Evolutionary conservation across 35 echinoderm and acorn worm genomes (phyloP), one percentile per base, ranked within the genome.

Genomic region (Ptychodera flava): DNA sequence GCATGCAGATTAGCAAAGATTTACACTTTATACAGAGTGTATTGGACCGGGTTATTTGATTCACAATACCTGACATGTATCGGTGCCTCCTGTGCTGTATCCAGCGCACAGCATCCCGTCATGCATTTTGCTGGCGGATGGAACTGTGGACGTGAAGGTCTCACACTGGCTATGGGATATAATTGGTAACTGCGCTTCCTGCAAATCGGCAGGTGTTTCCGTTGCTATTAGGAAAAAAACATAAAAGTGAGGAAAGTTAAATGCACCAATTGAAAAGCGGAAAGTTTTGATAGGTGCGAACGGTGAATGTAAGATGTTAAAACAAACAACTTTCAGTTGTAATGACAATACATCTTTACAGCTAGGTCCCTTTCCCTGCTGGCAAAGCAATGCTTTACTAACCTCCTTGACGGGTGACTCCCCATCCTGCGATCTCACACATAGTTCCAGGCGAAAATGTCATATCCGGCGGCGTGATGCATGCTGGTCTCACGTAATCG

Each of bases 381-480:
- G n/a, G n/a, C n/a, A n/a, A n/a, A n/a, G n/a, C n/a, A n/a, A n/a
- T n/a, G n/a, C n/a, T n/a, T n/a, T n/a, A n/a, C n/a, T n/a, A n/a
- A 64, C 22, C 22, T 64, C 45, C 45, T 64, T 64, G 6, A 6
- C 22, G 6, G 45, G 45, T 64, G 45, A 64, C 84, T 30, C 91
- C 91, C 94, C 94, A 97, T 0, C 94, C 91, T 0, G 94, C 91
- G 1, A 97, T 89, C 76, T 89, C 89, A 32, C 94, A 97, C 29
- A 78, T 33, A 31, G 94, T 86, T 2, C 84, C 91, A 31, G 91
- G 29, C 1, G 89, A 78, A 53, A 84, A 88, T 12, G 6, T 22
- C 45, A 64, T 64, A 33, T 93, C 83, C 1, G 31, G 0, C n/a
- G 37, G 29, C 2, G 94, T 82, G 0, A 97, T 85, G 33, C 94